Percentiles rank a stretch among this genome's conserved stretches.
These are phyloP conservation scores for Hesperia comma DNA, from an alignment of 2,888 invertebrate species.

Conservation along the genomic window DNA sequence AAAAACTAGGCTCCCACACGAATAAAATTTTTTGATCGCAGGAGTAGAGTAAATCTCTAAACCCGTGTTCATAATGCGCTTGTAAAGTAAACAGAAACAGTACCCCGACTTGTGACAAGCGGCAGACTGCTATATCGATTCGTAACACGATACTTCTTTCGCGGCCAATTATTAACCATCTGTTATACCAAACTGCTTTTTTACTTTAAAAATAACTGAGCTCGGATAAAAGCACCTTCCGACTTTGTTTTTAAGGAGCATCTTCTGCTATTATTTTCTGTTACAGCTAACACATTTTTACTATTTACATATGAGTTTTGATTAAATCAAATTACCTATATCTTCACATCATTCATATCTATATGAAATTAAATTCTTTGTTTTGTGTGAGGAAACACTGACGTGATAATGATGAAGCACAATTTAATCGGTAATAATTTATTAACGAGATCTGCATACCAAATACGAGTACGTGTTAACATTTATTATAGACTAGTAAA, in stretches of 20 bases:
- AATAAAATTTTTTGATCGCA: neutral
- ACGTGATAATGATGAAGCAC: no score
- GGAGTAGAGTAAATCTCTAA: conserved; percentile 47
- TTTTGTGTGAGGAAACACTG: no score
- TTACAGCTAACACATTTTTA: neutral
- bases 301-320: no score
- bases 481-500: no score
- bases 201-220: conserved; percentile 23
- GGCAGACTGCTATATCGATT: conserved; percentile 57
- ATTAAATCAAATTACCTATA: no score
- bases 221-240: conserved; percentile 8
- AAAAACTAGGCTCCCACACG: neutral
- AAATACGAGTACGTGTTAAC: no score
- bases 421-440: no score
- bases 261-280: neutral
- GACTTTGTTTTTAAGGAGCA: neutral
- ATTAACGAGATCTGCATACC: no score
- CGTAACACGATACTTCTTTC: conserved; percentile 58
- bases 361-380: no score
- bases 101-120: conserved; percentile 60
- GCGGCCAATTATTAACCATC: conserved; percentile 45
- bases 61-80: conserved; percentile 61
- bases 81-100: conserved; percentile 74
- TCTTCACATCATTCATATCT: no score
- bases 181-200: conserved; percentile 39